phyloP scores from a whole-genome alignment of 2,113 vertebrate genomes.

The Seriola aureovittata region DNA sequence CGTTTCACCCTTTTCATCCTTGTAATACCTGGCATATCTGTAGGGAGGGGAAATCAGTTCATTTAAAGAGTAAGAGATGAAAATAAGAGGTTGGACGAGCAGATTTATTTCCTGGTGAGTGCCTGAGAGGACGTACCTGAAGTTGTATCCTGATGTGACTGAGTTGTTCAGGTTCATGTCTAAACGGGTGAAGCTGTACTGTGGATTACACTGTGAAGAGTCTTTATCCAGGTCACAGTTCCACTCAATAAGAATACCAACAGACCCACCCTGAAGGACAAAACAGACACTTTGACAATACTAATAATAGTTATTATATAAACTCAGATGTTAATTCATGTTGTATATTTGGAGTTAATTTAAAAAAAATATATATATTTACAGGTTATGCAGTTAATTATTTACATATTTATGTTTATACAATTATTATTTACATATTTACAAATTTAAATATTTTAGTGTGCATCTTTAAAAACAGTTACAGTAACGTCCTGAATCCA shows the following conservation, averaged over 20 bases:
- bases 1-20: constrained; percentile 83
- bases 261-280: constrained; percentile 89
- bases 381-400: no score
- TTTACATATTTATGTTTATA: no score
- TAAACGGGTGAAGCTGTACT: constrained; percentile 93
- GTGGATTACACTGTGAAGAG: constrained; percentile 89
- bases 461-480: no score
- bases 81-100: neutral
- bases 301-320: neutral
- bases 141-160: constrained; percentile 93
- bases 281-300: neutral
- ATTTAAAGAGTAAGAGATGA: neutral
- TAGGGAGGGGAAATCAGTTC: neutral
- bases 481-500: no score
- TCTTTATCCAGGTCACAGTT: constrained; percentile 94
- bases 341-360: no score
- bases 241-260: constrained; percentile 95
- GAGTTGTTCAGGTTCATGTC: constrained; percentile 86
- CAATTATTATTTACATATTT: no score
- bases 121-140: constrained; percentile 85
- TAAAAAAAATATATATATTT: no score
- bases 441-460: no score
- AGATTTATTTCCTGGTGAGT: neutral
- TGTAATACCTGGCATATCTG: constrained; percentile 94
- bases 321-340: no score